Conservation (phyloP, 2,888 invertebrate species). For the Parnassius smintheus region DNA sequence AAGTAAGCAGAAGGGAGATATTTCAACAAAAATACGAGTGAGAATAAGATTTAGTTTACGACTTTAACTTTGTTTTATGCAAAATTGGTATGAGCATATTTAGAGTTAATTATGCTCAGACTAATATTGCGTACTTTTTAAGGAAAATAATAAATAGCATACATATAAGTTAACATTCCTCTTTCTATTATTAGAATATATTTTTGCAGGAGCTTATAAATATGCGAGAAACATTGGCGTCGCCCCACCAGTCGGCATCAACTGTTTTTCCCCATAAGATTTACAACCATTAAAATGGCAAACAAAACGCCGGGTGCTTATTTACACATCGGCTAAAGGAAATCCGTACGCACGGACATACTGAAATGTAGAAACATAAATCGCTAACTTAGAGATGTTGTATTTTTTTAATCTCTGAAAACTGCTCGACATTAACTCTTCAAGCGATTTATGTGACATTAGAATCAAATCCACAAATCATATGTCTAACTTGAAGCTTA, state of each 20-base stretch:
- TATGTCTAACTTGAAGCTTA: constrained; percentile 49
- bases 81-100: background rate
- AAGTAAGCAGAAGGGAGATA: too few relatives aligned
- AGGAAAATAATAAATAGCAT: constrained; percentile 22
- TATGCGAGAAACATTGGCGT: constrained; percentile 48
- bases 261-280: constrained; percentile 59
- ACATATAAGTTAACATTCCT: constrained; percentile 22
- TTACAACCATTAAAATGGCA: constrained; percentile 68
- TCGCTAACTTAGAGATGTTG: constrained; percentile 67
- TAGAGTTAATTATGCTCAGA: too few relatives aligned
- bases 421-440: constrained; percentile 35
- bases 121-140: too few relatives aligned
- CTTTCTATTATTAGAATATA: constrained; percentile 24
- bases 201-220: constrained; percentile 40
- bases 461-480: constrained; percentile 52
- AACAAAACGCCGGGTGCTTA: constrained; percentile 65
- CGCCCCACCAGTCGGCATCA: constrained; percentile 35
- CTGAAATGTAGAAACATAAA: constrained; percentile 66
- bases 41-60: too few relatives aligned
- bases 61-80: background rate
- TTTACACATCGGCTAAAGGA: constrained; percentile 70
- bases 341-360: constrained; percentile 64
- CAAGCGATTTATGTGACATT: constrained; percentile 20
- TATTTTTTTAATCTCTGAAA: constrained; percentile 61
- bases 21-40: too few relatives aligned